Evolutionary conservation across 2,113 vertebrate species (phyloP), one percentile per base, ranked within the genome.

Genomic region (Craseonycteris thonglongyai): DNA sequence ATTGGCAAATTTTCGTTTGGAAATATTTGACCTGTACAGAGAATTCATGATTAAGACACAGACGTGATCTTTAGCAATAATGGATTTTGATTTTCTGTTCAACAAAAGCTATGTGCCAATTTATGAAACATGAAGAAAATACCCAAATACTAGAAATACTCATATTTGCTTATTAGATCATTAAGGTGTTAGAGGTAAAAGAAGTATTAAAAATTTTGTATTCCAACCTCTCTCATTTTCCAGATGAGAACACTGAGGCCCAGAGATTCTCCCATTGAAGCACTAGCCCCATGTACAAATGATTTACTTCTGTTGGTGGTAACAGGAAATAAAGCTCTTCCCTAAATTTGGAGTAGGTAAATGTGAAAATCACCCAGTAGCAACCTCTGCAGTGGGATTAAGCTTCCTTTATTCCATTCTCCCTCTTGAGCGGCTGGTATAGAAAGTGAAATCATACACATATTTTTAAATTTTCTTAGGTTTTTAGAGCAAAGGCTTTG

Each of bases 71-170:
- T 86, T 84, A 68, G 22, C 72, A 45, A 33, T 75, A 42, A 56
- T 82, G 49, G 21, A 14, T 79, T 90, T 7, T 79, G 3, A 56
- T 90, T 93, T 42, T 79, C 76, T 80, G 12, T 56, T 78, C 35
- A 82, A 63, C 63, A 49, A 90, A 78, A 86, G 3, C 40, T 88
- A 2, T 61, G 40, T 35, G 24, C 74, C 56, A 69, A 13, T 51
- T 84, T 78, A 78, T 79, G 88, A 90, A 88, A 88, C 54, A 69
- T 13, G 11, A 35, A 90, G 83, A 83, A 93, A 93, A 69, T 54
- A 80, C 26, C 40, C 11, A 75, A 59, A 19, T n/a, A 28, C 26
- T 83, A 51, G 33, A 83, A 80, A 51, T 49, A 61, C 22, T 79
- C 7, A 7, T 30, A 30, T 86, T 93, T 89, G 40, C 42, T 88